Conservation (phyloP, 2,113 vertebrate genomes). For the Gracilinanus agilis region DNA sequence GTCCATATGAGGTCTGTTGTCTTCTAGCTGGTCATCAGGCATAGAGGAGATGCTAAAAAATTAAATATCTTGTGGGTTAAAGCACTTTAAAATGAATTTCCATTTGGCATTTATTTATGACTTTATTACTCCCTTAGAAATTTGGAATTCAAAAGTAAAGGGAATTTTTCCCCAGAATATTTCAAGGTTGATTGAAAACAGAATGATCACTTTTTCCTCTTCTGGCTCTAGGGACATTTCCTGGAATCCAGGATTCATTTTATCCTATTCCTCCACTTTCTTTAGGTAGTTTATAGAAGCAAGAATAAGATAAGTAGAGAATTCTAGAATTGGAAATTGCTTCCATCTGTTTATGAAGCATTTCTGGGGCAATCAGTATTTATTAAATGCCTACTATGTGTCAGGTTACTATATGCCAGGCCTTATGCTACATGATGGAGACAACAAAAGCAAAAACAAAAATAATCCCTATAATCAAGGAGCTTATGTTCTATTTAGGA, state of each 20-base stretch:
- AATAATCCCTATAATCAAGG: background rate
- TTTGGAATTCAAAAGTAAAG: slow-evolving; percentile 21
- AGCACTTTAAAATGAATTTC: slow-evolving; percentile 64
- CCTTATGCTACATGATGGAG: background rate
- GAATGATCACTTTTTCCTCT: slow-evolving; percentile 28
- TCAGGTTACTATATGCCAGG: background rate
- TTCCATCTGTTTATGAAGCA: background rate
- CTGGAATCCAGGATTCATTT: slow-evolving; percentile 27
- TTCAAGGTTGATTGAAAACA: slow-evolving; percentile 50
- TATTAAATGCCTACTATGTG: background rate
- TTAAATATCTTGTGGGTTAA: slow-evolving; percentile 37
- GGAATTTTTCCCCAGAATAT: slow-evolving; percentile 38
- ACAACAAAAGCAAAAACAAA: background rate
- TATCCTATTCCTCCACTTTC: background rate
- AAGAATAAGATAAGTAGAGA: background rate
- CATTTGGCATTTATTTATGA: slow-evolving; percentile 15
- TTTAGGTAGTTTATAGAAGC: background rate
- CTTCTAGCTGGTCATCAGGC: background rate
- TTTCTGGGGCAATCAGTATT: background rate
- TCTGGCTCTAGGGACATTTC: slow-evolving; percentile 23
- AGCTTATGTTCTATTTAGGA: background rate
- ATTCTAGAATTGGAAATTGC: background rate
- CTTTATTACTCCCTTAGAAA: slow-evolving; percentile 41
- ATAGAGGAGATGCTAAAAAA: background rate
- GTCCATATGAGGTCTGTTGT: rapidly evolving